Conservation (phyloP, 2,888 invertebrate genomes). For the Tetramorium bicarinatum region DNA sequence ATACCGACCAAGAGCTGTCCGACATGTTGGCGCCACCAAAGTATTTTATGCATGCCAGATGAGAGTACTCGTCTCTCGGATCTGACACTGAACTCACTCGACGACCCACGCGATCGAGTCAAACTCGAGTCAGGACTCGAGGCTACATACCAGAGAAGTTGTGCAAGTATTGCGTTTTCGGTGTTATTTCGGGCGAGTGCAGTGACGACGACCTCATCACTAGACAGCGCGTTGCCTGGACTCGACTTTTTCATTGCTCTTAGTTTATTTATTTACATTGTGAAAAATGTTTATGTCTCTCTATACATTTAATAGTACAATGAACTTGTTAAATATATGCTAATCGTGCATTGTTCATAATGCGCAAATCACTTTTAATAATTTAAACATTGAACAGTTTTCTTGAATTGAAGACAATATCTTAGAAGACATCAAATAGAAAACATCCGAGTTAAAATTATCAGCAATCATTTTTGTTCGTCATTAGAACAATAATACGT, state of each 20-base stretch:
- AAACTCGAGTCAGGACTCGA: slow-evolving; percentile 49
- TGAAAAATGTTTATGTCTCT: neutral
- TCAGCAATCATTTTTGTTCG: neutral
- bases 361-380: too few species aligned
- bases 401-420: neutral
- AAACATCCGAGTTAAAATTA: neutral
- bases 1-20: slow-evolving; percentile 74
- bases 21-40: slow-evolving; percentile 78
- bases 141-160: slow-evolving; percentile 48
- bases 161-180: slow-evolving; percentile 53
- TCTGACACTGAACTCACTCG: slow-evolving; percentile 78
- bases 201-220: neutral
- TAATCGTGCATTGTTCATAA: too few species aligned
- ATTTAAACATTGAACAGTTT: neutral
- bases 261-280: neutral
- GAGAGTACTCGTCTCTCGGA: slow-evolving; percentile 77
- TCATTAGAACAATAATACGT: slow-evolving; percentile 11
- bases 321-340: neutral
- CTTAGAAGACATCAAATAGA: neutral
- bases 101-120: slow-evolving; percentile 69
- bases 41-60: slow-evolving; percentile 78
- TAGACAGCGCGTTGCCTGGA: neutral
- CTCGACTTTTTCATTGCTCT: neutral
- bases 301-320: neutral
- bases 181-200: neutral